Base-by-base conservation (phyloP, 2,113 vertebrate species). In the Salvelinus sp. region DNA sequence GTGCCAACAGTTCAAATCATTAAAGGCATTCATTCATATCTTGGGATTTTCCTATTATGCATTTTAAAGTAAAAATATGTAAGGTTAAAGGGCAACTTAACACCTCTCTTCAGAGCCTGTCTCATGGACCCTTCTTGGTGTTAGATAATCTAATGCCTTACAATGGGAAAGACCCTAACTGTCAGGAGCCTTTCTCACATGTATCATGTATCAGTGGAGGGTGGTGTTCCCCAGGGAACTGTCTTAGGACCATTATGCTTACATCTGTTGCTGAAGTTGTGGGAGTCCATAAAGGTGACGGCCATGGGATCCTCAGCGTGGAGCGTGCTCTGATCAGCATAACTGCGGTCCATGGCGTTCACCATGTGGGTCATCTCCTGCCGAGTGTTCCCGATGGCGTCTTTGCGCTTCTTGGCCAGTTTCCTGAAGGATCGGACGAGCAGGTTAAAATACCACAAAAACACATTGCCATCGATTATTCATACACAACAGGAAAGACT, bases 301-400 rank as follows among this genome's bases (percentile, higher is more conserved):
- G 96, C 95, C 80, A 98, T 92, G 1, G 97, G 97, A 77, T 99
- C 98, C 50, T 99, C 98, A 0, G 95, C 95, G 25, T 98, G 97
- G 73, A 99, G 90, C 0, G 97, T 98, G 93, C 96, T 99, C 92
- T 98, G 98, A 87, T 99, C 98, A 0, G 96, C 98, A 0, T 98
- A 99, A 80, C 97, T 98, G 73, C 97, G 94, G 75, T 99, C 98
- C 97, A 98, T 98, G 0, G 97, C 96, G 1, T 98, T 98, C 81
- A 98, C 98, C 97, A 99, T 99, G 87, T 99, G 97, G 0, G 98
- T 98, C 98, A 99, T 99, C 90, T 99, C 98, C 89, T 99, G 97
- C 2, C 98, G 93, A 0, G 97, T 96, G 22, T 95, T 98, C 13
- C 98, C 97, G 76, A 98, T 96, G 28, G 95, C 97, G 68, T 99